Percentiles rank a stretch among this genome's conserved stretches.
phyloP scores from a whole-genome alignment of 2,888 invertebrate genomes.

The Meiosimyza platycephala region DNA sequence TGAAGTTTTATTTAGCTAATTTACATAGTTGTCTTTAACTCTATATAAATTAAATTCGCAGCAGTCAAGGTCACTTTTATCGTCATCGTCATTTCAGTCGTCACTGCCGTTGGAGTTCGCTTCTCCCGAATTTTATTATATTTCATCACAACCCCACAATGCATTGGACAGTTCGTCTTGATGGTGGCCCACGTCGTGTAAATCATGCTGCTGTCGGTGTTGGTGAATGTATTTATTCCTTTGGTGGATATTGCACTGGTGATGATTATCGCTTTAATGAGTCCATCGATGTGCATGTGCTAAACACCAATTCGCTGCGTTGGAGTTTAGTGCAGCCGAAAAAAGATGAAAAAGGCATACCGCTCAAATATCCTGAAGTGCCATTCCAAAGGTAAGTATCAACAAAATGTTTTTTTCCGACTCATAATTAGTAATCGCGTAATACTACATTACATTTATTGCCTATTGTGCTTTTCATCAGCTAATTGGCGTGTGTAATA shows the following conservation, averaged over 20 bases:
- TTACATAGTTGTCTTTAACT: too few species aligned
- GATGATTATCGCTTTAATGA: slow-evolving; percentile 77
- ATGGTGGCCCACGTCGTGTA: slow-evolving; percentile 91
- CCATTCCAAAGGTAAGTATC: slow-evolving; percentile 76
- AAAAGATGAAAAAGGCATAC: slow-evolving; percentile 68
- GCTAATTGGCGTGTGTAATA: too few species aligned
- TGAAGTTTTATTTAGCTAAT: too few species aligned
- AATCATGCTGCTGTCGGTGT: slow-evolving; percentile 92
- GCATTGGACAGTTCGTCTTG: slow-evolving; percentile 87
- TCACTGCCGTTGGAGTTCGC: too few species aligned
- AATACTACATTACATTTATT: too few species aligned
- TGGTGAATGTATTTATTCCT: slow-evolving; percentile 84
- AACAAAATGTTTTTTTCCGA: background rate
- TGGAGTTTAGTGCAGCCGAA: slow-evolving; percentile 71
- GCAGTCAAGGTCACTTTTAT: too few species aligned
- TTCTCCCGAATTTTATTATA: too few species aligned
- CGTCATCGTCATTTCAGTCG: too few species aligned
- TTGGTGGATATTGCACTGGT: slow-evolving; percentile 88
- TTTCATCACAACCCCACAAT: slow-evolving; percentile 64
- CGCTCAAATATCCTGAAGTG: slow-evolving; percentile 68
- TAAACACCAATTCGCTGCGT: slow-evolving; percentile 77
- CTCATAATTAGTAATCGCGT: too few species aligned
- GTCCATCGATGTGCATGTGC: slow-evolving; percentile 87
- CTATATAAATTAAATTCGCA: too few species aligned
- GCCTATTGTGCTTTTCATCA: too few species aligned